Base-by-base conservation (phyloP, 2,888 invertebrate species). In the Lordiphosa fenestrarum region DNA sequence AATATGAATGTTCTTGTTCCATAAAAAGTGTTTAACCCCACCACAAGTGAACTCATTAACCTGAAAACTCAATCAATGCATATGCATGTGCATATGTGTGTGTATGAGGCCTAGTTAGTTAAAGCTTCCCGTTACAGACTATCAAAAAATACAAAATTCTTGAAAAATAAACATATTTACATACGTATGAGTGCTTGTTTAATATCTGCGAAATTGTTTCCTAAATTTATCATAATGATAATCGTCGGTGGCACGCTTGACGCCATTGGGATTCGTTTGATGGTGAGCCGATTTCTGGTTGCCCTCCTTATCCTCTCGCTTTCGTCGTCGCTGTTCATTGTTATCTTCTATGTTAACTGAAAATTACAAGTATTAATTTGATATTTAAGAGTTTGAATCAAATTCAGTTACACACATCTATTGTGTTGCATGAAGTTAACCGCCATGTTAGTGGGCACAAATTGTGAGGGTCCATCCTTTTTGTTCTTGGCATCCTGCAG, bases 401-500 rank as follows among this genome's bases (percentile, higher is more conserved):
- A 23, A 23, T 15, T 36, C 6, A 15, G 1, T 4, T 2, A 19
- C 6, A 90, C 93, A 95, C 95, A 98, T 92, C 98, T 92, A 90
- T 98, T 98, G 87, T 98, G 98, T 84, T 98, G 98, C 36, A 97
- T 97, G 91, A 98, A 99, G 90, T 98, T 98, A 0, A 98, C 98
- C 9, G 98, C 98, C 95, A 98, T 97, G 88, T 99, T 98, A 12
- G 97, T 97, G 0, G 98, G 98, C 0, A 98, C 98, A 92, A 98
- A 98, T 73, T 96, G 96, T 0, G 98, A 96, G 0, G 97, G 96
- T 0, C 94, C 95, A 89, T 98, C 97, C 86, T 96, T 97, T 89
- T 97, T 97, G 80, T 95, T 95, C 85, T 95, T 94, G 59, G 95
- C 93, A 76, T 98, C 98, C 91, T 95, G 94, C 15, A 99, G 87